Base-by-base conservation (phyloP, 2,113 vertebrate genomes). In the Leuciscus idus region DNA sequence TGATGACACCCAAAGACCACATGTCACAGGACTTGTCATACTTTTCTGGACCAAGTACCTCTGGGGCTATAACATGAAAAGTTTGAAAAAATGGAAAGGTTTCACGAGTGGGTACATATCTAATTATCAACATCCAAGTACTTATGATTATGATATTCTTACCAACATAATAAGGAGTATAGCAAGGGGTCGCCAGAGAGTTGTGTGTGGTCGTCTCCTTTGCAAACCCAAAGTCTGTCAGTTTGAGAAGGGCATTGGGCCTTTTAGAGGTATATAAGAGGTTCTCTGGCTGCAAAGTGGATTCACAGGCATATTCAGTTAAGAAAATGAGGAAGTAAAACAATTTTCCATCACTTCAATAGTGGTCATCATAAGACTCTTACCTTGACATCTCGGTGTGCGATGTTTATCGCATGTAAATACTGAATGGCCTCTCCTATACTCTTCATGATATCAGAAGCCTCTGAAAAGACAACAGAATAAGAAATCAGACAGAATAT, bases 21-120 rank as follows among this genome's bases (percentile, higher is more conserved):
- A 99, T 99, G 93, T 99, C 98, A 87, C 98, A 99, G 80, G 98
- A 99, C 91, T 99, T 99, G 94, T 99, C 98, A 10, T 99, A 99
- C 89, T 99, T 99, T 93, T 99, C 98, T 0, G 98, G 98, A 48
- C 98, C 98, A 87, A 99, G 94, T 85, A 99, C 98, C 90, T 99
- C 98, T 0, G 98, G 98, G 90, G 98, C 98, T 99, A 91, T 77
- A 93, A 89, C 89, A 9, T 89, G 59, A 77, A 85, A 92, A 74
- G 72, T 15, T 7, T 78, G 61, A n/a, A 87, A 43, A 33, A 21
- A 57, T 23, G 10, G 33, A 73, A 46, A 73, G 12, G 36, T 43
- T 52, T 55, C 28, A 30, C 4, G 17, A 74, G n/a, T 75, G 43
- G 72, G 43, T 50, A 48, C n/a, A 26, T 15, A 48, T 26, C 72